Conservation (phyloP, 2,888 invertebrate species). For the Rhingia rostrata region DNA sequence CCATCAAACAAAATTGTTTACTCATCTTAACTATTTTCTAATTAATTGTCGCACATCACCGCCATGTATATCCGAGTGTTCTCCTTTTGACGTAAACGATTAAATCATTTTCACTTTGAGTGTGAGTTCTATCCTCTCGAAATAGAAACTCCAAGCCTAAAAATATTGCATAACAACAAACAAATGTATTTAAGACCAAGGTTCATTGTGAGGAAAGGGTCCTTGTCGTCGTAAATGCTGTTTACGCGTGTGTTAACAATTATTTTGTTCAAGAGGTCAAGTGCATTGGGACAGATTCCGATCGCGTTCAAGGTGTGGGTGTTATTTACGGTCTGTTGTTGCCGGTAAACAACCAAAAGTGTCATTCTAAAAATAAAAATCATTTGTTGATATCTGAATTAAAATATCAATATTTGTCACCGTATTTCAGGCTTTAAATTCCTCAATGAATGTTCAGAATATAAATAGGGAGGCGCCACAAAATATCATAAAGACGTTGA, state of each 20-base stretch:
- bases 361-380: slow-evolving; percentile 71
- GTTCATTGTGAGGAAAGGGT: neutral
- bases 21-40: slow-evolving; percentile 28
- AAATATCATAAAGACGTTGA: slow-evolving; percentile 33
- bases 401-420: slow-evolving; percentile 70
- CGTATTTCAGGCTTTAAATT: slow-evolving; percentile 66
- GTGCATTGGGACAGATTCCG: slow-evolving; percentile 45
- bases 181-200: neutral
- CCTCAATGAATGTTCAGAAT: slow-evolving; percentile 54
- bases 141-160: slow-evolving; percentile 35
- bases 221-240: neutral
- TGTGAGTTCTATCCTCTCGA: slow-evolving; percentile 13
- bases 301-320: slow-evolving; percentile 44
- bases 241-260: slow-evolving; percentile 47
- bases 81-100: slow-evolving; percentile 51
- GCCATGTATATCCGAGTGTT: slow-evolving; percentile 13
- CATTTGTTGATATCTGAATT: slow-evolving; percentile 69
- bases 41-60: slow-evolving; percentile 31
- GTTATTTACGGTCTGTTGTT: slow-evolving; percentile 64
- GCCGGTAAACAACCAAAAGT: slow-evolving; percentile 66
- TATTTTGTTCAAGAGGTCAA: slow-evolving; percentile 53
- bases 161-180: slow-evolving; percentile 43
- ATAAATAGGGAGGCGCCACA: slow-evolving; percentile 61
- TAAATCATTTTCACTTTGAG: slow-evolving; percentile 37
- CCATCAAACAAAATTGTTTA: slow-evolving; percentile 3